Base-by-base conservation (phyloP, 2,797 vertebrate species). In the Danio jaintianensis region DNA sequence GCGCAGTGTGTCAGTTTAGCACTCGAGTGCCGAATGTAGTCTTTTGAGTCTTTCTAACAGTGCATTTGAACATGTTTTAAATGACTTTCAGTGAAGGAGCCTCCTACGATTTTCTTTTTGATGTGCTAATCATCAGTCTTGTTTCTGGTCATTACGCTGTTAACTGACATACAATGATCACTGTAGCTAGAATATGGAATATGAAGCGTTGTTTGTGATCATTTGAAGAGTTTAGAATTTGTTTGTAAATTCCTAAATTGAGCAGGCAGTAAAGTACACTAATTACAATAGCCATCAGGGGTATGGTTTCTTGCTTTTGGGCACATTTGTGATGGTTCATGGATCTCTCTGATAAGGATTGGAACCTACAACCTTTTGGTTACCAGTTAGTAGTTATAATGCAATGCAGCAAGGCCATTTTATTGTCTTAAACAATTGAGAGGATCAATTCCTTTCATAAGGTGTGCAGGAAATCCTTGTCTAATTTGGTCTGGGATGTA, bases 1-100 rank as follows among this genome's bases (percentile, higher is more conserved):
- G 16, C 4, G 22, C 67, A 56, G 64, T 71, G 64, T 84, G 20
- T 42, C 43, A 47, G 45, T 66, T 56, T 59, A 64, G 68, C 78
- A 75, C 45, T 66, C 29, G 22, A 59, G 42, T 76, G 66, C 64
- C 36, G 6, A 74, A 74, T 78, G 48, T 61, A 59, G 13, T 20
- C 66, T 69, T 70, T 20, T 50, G 56, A 29, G 63, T 52, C 10
- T 53, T 43, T 12, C 55, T 48, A 67, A 77, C 18, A 62, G 58
- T 66, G 6, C 53, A 47, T 74, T 56, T 48, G 3, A 80, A 59
- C 13, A n/a, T 79, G 40, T 82, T 62, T 52, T 13, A 1, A 4
- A 55, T 15, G 50, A 64, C 52, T 70, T 74, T 69, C 9, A 77
- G 20, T 63, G 11, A 55, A 47, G 68, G 38, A 36, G 22, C 16